Percentiles rank a stretch among this genome's conserved stretches.
phyloP scores from a whole-genome alignment of 2,888 invertebrate species.

The Megalurothrips usitatus region DNA sequence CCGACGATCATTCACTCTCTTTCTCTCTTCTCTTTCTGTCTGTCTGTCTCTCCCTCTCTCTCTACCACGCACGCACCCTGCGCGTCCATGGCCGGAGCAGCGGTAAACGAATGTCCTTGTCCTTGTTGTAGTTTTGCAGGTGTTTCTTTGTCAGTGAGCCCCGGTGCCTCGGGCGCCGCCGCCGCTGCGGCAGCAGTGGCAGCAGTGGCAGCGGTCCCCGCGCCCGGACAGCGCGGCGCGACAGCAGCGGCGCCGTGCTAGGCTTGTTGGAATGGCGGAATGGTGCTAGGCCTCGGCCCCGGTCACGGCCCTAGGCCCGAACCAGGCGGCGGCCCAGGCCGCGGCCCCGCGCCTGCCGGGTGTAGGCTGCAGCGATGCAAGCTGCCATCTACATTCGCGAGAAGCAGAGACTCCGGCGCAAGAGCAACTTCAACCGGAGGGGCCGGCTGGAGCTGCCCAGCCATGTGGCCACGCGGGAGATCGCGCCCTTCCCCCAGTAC shows the following conservation, averaged over 20 bases:
- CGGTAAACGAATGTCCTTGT: neutral
- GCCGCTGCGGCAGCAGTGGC: neutral
- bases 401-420: constrained; percentile 80
- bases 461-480: constrained; percentile 81
- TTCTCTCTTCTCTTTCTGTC: neutral
- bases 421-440: constrained; percentile 68
- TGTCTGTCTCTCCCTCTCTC: neutral
- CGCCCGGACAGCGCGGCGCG: neutral
- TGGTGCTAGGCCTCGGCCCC: neutral
- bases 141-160: neutral
- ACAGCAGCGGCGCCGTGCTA: neutral
- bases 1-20: neutral
- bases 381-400: constrained; percentile 88
- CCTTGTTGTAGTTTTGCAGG: constrained; percentile 22
- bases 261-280: neutral
- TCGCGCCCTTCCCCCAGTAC: constrained; percentile 82
- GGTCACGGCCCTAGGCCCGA: neutral
- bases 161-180: neutral
- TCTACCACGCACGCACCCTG: neutral
- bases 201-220: neutral
- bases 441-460: constrained; percentile 66
- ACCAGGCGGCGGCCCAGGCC: neutral
- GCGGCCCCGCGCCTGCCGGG: neutral
- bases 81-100: too few relatives aligned
- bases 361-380: constrained; percentile 62